Evolutionary conservation across 2,888 invertebrate species (phyloP).

Genomic region (Orchesella flavescens): DNA sequence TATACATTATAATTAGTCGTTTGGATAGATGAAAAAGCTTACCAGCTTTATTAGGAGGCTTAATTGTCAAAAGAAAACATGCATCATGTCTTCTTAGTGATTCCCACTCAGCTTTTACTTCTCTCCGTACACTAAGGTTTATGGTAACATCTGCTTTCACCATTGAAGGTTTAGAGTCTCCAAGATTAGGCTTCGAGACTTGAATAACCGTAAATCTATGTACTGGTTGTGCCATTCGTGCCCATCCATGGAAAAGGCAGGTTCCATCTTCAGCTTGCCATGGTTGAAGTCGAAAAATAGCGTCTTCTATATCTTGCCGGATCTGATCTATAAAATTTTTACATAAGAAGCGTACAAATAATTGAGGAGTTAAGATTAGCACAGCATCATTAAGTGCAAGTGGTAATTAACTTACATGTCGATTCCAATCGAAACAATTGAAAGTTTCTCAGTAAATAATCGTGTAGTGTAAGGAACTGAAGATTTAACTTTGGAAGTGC

Average conservation of each 20-base stretch:
- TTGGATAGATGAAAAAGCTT: too few relatives aligned
- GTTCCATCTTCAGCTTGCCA: constrained; percentile 92
- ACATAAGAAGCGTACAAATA: not conserved
- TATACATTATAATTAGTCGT: not conserved
- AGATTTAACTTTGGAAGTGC: constrained; percentile 98
- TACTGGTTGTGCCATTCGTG: constrained; percentile 97
- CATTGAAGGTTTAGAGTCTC: constrained; percentile 94
- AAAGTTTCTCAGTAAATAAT: constrained; percentile 97
- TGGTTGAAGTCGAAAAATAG: constrained; percentile 93
- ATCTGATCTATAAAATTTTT: constrained; percentile 86
- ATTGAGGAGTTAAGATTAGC: not conserved
- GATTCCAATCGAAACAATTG: constrained; percentile 98
- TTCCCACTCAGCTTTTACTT: constrained; percentile 98
- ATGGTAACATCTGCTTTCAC: constrained; percentile 96
- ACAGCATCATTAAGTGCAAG: not conserved
- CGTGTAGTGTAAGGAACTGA: constrained; percentile 97
- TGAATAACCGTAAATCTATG: constrained; percentile 90
- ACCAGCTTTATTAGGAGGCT: constrained; percentile 89
- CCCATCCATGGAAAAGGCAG: constrained; percentile 97
- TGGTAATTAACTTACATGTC: constrained; percentile 89
- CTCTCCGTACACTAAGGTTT: constrained; percentile 89
- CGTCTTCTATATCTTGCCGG: constrained; percentile 98
- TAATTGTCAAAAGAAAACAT: constrained; percentile 94
- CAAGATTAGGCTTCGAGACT: constrained; percentile 91
- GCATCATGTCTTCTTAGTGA: constrained; percentile 97